Percentiles rank a stretch among this genome's conserved stretches.
Conservation (phyloP, 1,140 invertebrate species). For the Bactericera cockerelli region DNA sequence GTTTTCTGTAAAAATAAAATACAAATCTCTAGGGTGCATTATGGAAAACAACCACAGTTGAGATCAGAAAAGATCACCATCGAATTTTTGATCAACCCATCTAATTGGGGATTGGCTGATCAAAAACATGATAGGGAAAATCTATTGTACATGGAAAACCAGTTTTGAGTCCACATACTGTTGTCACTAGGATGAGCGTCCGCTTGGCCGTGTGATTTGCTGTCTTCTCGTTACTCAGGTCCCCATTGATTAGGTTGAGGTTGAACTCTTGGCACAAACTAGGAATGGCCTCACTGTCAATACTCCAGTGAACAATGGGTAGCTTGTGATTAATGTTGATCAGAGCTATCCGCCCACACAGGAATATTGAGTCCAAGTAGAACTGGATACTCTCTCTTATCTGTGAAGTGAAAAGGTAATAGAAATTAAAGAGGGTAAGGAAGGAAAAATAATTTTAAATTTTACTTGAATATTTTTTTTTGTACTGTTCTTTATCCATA, state of each 20-base stretch:
- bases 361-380: constrained; percentile 3
- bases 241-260: not conserved
- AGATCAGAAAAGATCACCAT: too few relatives aligned
- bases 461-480: too few relatives aligned
- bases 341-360: not conserved
- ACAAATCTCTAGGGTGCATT: too few relatives aligned
- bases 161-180: not conserved
- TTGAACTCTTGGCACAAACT: constrained; percentile 6
- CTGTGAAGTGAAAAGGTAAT: not conserved
- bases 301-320: not conserved
- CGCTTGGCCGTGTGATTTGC: constrained; percentile 2
- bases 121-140: constrained; percentile 6
- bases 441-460: too few relatives aligned
- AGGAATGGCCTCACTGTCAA: not conserved
- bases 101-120: constrained; percentile 5
- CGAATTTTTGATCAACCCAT: too few relatives aligned
- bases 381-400: not conserved
- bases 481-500: too few relatives aligned
- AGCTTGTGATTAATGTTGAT: constrained; percentile 1
- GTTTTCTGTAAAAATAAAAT: too few relatives aligned
- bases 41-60: too few relatives aligned
- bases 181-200: not conserved
- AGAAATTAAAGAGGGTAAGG: too few relatives aligned
- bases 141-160: constrained; percentile 1
- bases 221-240: not conserved